Conservation (phyloP, 1,140 invertebrate species). For the Ctenoplectra terminalis region DNA sequence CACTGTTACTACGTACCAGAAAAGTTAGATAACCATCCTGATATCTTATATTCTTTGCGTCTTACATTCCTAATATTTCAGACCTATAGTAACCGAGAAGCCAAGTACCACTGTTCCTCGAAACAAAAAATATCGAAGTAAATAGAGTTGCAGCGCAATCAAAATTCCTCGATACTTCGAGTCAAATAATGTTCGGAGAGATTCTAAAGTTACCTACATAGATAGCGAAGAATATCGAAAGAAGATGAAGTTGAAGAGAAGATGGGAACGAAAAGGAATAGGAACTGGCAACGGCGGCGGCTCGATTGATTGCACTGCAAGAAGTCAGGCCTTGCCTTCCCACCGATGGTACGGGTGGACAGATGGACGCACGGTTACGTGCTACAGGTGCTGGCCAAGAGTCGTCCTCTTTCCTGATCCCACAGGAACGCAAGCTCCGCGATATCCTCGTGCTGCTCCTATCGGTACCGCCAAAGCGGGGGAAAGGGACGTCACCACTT, state of each 20-base stretch:
- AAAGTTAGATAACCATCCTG: no score
- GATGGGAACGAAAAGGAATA: constrained; percentile 43
- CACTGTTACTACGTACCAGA: no score
- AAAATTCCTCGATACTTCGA: background rate
- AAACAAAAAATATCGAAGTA: background rate
- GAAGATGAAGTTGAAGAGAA: constrained; percentile 51
- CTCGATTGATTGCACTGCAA: constrained; percentile 77
- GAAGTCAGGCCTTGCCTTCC: constrained; percentile 71
- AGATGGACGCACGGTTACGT: constrained; percentile 74
- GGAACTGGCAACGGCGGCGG: constrained; percentile 64
- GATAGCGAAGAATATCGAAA: background rate
- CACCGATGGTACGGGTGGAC: constrained; percentile 67
- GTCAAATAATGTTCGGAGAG: background rate
- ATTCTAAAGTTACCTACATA: background rate
- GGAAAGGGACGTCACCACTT: constrained; percentile 61
- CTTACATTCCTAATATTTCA: background rate
- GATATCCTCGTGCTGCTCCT: constrained; percentile 56
- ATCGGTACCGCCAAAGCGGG: constrained; percentile 47
- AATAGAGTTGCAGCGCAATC: background rate
- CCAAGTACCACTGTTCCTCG: background rate
- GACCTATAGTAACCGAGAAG: no score
- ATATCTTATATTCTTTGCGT: background rate
- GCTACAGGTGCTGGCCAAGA: constrained; percentile 72
- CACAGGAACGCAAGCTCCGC: constrained; percentile 59
- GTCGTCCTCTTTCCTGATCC: constrained; percentile 62